Evolutionary conservation across 2,113 vertebrate species (phyloP).

Genomic region (Pollimyrus isidori): DNA sequence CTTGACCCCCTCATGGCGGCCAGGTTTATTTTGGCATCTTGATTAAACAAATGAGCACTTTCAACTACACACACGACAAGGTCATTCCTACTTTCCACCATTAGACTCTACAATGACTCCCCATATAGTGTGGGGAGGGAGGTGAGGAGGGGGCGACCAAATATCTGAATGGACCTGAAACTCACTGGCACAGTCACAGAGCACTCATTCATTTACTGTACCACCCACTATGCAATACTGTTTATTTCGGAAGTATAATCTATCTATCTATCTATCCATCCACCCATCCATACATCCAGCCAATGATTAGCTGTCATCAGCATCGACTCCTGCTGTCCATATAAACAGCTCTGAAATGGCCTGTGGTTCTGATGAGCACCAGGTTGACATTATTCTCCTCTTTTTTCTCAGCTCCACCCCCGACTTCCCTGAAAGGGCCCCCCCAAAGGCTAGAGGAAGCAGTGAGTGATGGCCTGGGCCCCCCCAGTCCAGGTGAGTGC

Average conservation of each 20-base stretch:
- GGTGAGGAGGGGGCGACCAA: not conserved
- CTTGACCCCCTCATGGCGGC: not conserved
- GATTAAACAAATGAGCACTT: not conserved
- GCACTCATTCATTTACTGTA: not conserved
- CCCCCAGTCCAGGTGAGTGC: slow-evolving; percentile 10
- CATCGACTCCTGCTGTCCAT: not conserved
- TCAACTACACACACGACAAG: not conserved
- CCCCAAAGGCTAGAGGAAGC: too few relatives aligned
- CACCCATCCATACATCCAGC: not conserved
- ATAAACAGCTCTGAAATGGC: not conserved
- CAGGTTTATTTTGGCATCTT: not conserved
- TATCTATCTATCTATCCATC: not conserved
- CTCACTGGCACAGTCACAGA: not conserved
- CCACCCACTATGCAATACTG: not conserved
- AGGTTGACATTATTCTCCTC: not conserved
- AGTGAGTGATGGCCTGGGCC: not conserved
- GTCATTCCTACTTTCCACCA: not conserved
- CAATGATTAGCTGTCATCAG: not conserved
- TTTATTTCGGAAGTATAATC: not conserved
- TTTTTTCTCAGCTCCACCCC: not conserved
- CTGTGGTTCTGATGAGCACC: not conserved
- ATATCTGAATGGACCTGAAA: not conserved
- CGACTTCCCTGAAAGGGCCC: not conserved
- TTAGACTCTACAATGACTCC: not conserved
- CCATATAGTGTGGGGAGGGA: not conserved